These are phyloP conservation scores for Drosophila kokeensis DNA, from an alignment of 2,888 invertebrate species.

Conservation along the genomic window DNA sequence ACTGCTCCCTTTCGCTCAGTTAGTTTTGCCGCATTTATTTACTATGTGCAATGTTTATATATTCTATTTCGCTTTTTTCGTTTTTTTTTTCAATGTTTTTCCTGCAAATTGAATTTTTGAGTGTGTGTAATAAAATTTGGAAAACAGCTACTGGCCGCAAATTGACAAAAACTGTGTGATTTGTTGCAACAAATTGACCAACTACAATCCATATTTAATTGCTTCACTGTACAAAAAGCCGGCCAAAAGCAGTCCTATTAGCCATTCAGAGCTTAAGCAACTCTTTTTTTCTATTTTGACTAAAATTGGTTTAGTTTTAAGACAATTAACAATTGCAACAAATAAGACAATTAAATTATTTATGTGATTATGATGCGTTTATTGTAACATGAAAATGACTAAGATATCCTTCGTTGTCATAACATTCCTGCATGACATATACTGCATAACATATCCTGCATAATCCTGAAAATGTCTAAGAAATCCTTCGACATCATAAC, in stretches of 20 bases:
- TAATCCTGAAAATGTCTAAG: too few relatives aligned
- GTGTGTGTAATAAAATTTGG: slow-evolving; percentile 38
- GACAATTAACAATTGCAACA: background rate
- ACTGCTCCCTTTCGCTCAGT: slow-evolving; percentile 50
- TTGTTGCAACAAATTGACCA: slow-evolving; percentile 27
- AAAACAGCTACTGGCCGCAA: slow-evolving; percentile 28
- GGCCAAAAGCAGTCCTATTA: background rate
- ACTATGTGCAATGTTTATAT: slow-evolving; percentile 21
- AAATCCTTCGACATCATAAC: too few relatives aligned
- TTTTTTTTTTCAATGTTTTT: slow-evolving; percentile 10
- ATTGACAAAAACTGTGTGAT: slow-evolving; percentile 40
- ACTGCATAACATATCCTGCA: too few relatives aligned
- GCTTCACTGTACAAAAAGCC: background rate
- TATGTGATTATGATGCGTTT: too few relatives aligned
- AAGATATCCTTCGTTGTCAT: background rate
- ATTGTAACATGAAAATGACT: background rate
- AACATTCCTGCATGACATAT: background rate
- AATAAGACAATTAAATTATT: background rate
- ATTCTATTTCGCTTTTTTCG: background rate
- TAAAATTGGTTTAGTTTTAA: background rate
- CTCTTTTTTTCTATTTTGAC: background rate
- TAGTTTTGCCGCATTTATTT: slow-evolving; percentile 43
- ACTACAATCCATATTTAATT: slow-evolving; percentile 46
- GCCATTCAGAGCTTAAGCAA: background rate
- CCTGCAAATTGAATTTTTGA: slow-evolving; percentile 46